These are phyloP conservation scores for Acrobasis repandana DNA, from an alignment of 2,888 invertebrate genomes.

Conservation along the genomic window DNA sequence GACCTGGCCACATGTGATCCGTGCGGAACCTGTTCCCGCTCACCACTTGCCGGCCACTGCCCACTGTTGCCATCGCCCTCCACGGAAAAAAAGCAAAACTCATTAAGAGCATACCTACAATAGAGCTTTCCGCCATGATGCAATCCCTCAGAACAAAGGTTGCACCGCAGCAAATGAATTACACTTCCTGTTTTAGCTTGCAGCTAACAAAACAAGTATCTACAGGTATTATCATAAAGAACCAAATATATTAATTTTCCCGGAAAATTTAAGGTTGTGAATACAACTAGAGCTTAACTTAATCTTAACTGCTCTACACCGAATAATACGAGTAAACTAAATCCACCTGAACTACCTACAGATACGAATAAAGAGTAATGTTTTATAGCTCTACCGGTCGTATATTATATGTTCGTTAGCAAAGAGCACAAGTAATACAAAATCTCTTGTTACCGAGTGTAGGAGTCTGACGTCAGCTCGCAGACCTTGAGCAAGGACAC, in stretches of 20 bases:
- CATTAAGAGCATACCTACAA: slow-evolving; percentile 17
- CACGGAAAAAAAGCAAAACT: slow-evolving; percentile 41
- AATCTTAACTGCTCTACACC: background rate
- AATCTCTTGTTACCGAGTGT: slow-evolving; percentile 68
- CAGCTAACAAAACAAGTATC: background rate
- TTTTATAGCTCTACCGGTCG: slow-evolving; percentile 9
- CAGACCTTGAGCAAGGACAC: slow-evolving; percentile 75
- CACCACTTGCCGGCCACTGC: slow-evolving; percentile 62
- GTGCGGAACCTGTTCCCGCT: slow-evolving; percentile 73
- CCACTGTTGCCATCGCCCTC: slow-evolving; percentile 43
- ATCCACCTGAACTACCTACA: background rate
- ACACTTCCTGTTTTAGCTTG: slow-evolving; percentile 10
- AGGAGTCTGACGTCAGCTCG: slow-evolving; percentile 69
- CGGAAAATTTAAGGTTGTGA: background rate
- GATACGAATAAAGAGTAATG: background rate
- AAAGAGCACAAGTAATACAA: slow-evolving; percentile 50
- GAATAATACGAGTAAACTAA: background rate
- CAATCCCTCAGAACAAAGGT: slow-evolving; percentile 21
- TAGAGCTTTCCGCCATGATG: slow-evolving; percentile 19
- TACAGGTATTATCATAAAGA: background rate
- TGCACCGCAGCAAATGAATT: slow-evolving; percentile 11
- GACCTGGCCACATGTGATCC: slow-evolving; percentile 74
- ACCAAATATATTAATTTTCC: background rate
- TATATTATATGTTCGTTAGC: slow-evolving; percentile 38
- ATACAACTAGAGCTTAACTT: background rate